phyloP scores from a whole-genome alignment of 1,140 invertebrate genomes.

The Subanguina moxae region DNA sequence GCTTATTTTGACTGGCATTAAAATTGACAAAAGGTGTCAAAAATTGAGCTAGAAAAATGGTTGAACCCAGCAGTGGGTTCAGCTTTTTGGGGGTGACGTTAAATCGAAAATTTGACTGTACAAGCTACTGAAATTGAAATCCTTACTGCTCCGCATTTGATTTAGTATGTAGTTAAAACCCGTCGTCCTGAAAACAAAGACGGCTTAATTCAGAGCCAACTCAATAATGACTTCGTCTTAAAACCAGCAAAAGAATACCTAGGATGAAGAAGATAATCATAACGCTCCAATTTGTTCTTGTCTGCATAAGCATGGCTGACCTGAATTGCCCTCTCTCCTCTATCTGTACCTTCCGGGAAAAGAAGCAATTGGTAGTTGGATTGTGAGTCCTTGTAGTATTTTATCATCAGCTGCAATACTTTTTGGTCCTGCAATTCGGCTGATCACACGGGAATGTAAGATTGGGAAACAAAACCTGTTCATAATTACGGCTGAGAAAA shows the following conservation, averaged over 20 bases:
- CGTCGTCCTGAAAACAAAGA: slow-evolving; percentile 78
- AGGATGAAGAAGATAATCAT: slow-evolving; percentile 62
- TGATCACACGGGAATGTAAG: too few species aligned
- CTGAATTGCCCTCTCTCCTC: background rate
- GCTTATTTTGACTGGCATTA: too few species aligned
- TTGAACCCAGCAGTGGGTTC: too few species aligned
- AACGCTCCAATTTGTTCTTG: slow-evolving; percentile 70
- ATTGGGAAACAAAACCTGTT: slow-evolving; percentile 66
- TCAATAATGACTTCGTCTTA: slow-evolving; percentile 60
- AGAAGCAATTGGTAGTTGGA: slow-evolving; percentile 62
- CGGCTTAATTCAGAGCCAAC: slow-evolving; percentile 69
- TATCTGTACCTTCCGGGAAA: slow-evolving; percentile 12
- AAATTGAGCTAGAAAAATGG: too few species aligned
- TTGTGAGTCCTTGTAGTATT: slow-evolving; percentile 70
- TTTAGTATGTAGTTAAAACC: slow-evolving; percentile 73
- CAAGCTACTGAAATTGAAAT: background rate
- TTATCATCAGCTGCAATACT: slow-evolving; percentile 67
- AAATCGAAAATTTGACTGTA: too few species aligned
- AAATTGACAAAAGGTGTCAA: too few species aligned
- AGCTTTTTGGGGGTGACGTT: too few species aligned
- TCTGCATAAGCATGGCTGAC: slow-evolving; percentile 69
- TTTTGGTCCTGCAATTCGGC: too few species aligned
- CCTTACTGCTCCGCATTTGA: slow-evolving; percentile 67
- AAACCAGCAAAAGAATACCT: slow-evolving; percentile 73
- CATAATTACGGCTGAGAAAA: slow-evolving; percentile 77